These are phyloP conservation scores for Drosophila lacicola DNA, from an alignment of 2,888 invertebrate genomes.

Conservation along the genomic window DNA sequence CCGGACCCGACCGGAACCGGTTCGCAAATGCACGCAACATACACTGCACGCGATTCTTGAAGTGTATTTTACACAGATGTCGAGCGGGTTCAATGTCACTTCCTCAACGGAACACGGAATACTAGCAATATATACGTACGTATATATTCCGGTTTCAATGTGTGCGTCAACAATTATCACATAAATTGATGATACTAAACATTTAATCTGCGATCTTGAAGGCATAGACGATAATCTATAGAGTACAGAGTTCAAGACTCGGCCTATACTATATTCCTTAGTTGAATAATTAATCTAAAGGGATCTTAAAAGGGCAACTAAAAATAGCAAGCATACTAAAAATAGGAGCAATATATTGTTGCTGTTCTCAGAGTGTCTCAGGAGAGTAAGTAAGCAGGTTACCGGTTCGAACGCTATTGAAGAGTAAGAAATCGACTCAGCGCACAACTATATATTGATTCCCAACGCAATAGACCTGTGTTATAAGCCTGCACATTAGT, in stretches of 20 bases:
- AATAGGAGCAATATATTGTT: too few relatives aligned
- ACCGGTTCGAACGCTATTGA: too few relatives aligned
- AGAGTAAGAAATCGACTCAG: too few relatives aligned
- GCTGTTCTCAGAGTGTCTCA: too few relatives aligned
- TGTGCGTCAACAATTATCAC: constrained; percentile 2
- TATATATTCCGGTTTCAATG: constrained; percentile 49
- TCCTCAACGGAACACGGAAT: constrained; percentile 52
- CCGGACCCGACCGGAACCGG: constrained; percentile 41
- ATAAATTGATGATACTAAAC: not conserved
- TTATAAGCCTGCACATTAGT: not conserved
- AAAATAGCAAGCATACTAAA: too few relatives aligned
- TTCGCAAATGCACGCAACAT: constrained; percentile 28
- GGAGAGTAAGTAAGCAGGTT: too few relatives aligned
- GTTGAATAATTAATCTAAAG: not conserved
- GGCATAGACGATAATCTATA: not conserved
- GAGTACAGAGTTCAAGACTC: too few relatives aligned
- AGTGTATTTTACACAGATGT: constrained; percentile 34
- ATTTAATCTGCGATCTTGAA: not conserved
- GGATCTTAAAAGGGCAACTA: not conserved
- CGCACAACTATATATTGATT: too few relatives aligned
- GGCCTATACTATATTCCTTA: too few relatives aligned
- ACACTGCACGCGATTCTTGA: constrained; percentile 26
- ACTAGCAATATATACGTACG: constrained; percentile 15
- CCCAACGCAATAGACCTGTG: too few relatives aligned
- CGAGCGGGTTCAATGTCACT: constrained; percentile 64